Base-by-base conservation (phyloP, 2,888 invertebrate genomes). In the Candidula unifasciata region DNA sequence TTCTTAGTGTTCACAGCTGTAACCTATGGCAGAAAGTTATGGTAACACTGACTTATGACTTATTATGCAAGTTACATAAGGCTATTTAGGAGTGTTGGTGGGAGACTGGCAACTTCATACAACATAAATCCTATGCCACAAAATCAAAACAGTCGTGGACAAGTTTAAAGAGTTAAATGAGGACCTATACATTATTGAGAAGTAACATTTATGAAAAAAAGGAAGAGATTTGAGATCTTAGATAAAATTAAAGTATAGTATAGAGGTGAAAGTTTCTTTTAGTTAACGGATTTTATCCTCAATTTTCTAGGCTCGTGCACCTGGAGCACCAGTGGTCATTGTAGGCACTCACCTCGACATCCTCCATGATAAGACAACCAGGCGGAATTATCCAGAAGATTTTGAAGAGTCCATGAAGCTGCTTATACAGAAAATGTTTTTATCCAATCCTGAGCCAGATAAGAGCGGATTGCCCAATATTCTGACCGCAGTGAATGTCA, bases 261-360 rank as follows among this genome's bases (percentile, higher is more conserved):
- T 24, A 60, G 24, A 16, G 60, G 10, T 60, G 60, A 21, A 60
- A 24, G 18, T 60, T 60, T 60, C n/a, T 16, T 21, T 60, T 21
- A 24, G 18, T 24, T 21, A 13, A 60, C 27, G 18, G 44, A 44
- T 44, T 44, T 44, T 44, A 18, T 30, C 2, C 30, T 74, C 30
- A 54, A 18, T 74, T 64, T 74, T 86, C 5, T 64, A 97, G 95
- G 97, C 97, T 0, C 95, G 99, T 89, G 99, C 99, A 0, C 99
- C 99, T 0, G 98, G 98, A 92, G 97, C 99, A 0, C 98, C 98
- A 0, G 98, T 98, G 5, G 96, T 99, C 76, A 97, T 99, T 92
- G 97, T 99, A 18, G 99, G 98, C 0, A 99, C 99, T 0, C 98
- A 99, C 94, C 97, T 97, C 90, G 99, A 99, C 93, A 91, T 92